Evolutionary conservation across 2,888 invertebrate species (phyloP).

Genomic region (Nemurella pictetii): DNA sequence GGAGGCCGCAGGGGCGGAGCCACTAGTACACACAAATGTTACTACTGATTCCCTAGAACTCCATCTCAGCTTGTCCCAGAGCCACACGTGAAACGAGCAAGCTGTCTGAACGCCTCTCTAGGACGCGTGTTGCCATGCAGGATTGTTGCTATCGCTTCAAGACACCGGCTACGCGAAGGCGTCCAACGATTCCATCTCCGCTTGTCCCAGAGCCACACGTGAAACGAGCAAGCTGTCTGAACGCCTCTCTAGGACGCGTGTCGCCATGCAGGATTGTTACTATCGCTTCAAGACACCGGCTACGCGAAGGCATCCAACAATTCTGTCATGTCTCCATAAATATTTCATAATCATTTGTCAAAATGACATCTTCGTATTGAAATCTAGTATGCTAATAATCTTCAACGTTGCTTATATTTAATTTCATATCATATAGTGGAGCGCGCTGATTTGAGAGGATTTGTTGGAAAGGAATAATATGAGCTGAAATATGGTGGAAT

Average conservation of each 20-base stretch:
- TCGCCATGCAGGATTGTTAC: not conserved
- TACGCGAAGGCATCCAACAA: not conserved
- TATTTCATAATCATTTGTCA: too few species aligned
- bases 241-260: not conserved
- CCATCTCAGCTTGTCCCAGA: not conserved
- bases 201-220: not conserved
- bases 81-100: not conserved
- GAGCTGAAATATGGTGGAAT: too few species aligned
- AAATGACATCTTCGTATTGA: too few species aligned
- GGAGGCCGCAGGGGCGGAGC: too few species aligned
- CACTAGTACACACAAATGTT: not conserved
- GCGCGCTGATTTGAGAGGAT: too few species aligned
- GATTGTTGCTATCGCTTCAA: not conserved
- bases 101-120: not conserved
- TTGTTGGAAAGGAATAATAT: too few species aligned
- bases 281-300: not conserved
- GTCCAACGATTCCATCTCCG: not conserved
- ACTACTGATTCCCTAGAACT: not conserved
- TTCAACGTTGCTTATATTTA: too few species aligned
- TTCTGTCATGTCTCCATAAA: too few species aligned
- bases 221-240: not conserved
- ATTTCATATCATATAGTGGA: too few species aligned
- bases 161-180: not conserved
- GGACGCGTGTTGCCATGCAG: not conserved
- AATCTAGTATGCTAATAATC: too few species aligned